Percentiles rank a stretch among this genome's conserved stretches.
phyloP scores from a whole-genome alignment of 2,797 vertebrate genomes.

The Muscicapa striata region DNA sequence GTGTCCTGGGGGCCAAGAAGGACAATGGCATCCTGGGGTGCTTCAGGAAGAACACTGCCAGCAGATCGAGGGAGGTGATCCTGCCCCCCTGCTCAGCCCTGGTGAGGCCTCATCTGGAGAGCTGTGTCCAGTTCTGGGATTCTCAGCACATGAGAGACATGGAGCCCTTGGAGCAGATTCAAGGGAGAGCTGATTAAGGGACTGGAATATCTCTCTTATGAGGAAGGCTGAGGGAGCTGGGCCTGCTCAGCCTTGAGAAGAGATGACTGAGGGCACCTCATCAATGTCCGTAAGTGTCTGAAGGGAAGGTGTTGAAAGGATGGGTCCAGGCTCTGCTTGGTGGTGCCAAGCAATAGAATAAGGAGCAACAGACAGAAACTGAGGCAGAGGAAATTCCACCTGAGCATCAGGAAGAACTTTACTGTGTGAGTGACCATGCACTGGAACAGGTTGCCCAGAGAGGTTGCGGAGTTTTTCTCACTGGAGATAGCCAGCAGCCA shows the following conservation, averaged over 20 bases:
- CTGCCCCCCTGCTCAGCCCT: background rate
- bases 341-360: background rate
- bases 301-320: background rate
- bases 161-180: background rate
- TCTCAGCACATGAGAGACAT: background rate
- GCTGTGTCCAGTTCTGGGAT: background rate
- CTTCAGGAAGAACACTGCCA: background rate
- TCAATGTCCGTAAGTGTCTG: background rate
- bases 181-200: background rate
- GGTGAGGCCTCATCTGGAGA: background rate
- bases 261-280: fast-evolving
- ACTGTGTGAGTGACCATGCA: background rate
- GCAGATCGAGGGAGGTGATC: background rate
- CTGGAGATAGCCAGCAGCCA: background rate
- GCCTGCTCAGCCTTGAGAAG: background rate
- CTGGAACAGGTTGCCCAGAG: background rate
- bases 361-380: background rate
- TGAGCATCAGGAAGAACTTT: background rate
- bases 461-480: background rate
- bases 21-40: background rate
- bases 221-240: background rate
- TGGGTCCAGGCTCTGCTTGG: fast-evolving
- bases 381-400: background rate
- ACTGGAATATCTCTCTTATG: background rate
- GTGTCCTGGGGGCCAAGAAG: background rate